phyloP scores from a whole-genome alignment of 2,113 vertebrate species.

The Oceanodroma tethys region DNA sequence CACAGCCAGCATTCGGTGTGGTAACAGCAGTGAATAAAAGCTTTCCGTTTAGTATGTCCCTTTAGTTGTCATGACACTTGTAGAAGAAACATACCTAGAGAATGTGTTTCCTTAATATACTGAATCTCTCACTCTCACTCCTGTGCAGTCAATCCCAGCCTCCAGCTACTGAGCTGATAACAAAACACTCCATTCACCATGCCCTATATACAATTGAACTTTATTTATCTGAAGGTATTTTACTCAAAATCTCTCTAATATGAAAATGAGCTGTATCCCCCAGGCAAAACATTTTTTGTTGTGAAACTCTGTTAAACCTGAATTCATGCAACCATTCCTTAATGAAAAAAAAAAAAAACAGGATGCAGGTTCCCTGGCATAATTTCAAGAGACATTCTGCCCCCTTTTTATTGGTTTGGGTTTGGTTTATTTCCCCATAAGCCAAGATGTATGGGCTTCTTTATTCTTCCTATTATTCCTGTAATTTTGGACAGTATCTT shows the following conservation, averaged over 20 bases:
- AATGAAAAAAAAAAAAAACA: not conserved
- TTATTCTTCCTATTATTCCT: not conserved
- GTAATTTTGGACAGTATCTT: not conserved
- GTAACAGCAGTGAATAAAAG: not conserved
- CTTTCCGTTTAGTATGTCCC: not conserved
- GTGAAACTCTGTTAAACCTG: not conserved
- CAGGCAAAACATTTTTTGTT: not conserved
- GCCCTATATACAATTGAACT: not conserved
- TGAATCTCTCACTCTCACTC: not conserved
- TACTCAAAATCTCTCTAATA: not conserved
- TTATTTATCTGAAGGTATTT: not conserved
- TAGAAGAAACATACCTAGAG: not conserved
- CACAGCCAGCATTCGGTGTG: not conserved
- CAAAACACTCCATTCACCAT: not conserved
- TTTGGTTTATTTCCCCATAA: not conserved
- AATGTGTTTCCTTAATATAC: not conserved
- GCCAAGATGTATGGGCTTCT: not conserved
- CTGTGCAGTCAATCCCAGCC: not conserved
- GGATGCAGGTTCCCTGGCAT: not conserved
- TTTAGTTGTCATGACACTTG: not conserved
- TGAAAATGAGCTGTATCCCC: not conserved
- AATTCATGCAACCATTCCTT: not conserved
- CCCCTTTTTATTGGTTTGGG: not conserved
- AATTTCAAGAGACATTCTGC: not conserved
- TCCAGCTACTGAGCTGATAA: not conserved